Conservation (phyloP, 2,113 vertebrate genomes). For the Tapirus terrestris region DNA sequence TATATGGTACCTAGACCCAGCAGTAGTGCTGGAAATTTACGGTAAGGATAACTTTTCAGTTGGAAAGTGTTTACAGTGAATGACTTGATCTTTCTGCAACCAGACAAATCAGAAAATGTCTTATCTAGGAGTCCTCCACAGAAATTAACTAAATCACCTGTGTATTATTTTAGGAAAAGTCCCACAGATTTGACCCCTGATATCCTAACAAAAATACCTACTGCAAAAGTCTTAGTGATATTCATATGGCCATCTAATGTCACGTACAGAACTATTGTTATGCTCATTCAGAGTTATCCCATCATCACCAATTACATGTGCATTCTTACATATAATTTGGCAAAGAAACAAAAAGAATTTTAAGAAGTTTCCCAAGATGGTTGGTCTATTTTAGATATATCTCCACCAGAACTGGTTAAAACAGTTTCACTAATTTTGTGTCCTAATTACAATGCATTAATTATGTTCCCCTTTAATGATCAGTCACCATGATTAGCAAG, state of each 20-base stretch:
- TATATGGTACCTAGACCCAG: background rate
- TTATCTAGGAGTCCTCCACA: background rate
- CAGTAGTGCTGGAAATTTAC: background rate
- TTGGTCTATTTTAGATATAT: slow-evolving; percentile 41
- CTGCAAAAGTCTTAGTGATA: background rate
- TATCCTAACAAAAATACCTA: background rate
- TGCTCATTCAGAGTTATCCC: background rate
- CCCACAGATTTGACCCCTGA: background rate
- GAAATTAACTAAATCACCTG: background rate
- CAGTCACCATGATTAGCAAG: background rate
- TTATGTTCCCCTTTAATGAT: slow-evolving; percentile 16
- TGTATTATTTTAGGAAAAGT: background rate
- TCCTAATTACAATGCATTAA: background rate
- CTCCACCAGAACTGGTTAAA: background rate
- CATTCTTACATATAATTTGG: background rate
- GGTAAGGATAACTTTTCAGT: background rate
- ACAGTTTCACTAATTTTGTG: background rate
- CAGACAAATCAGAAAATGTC: background rate
- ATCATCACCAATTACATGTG: background rate
- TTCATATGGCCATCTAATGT: background rate
- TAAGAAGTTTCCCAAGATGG: background rate
- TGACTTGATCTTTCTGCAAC: background rate
- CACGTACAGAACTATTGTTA: background rate
- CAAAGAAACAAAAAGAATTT: slow-evolving; percentile 26
- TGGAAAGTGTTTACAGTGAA: slow-evolving; percentile 8